Percentiles rank a stretch among this genome's conserved stretches.
Evolutionary conservation across 2,113 vertebrate genomes (phyloP).

Genomic region (Alces alces): DNA sequence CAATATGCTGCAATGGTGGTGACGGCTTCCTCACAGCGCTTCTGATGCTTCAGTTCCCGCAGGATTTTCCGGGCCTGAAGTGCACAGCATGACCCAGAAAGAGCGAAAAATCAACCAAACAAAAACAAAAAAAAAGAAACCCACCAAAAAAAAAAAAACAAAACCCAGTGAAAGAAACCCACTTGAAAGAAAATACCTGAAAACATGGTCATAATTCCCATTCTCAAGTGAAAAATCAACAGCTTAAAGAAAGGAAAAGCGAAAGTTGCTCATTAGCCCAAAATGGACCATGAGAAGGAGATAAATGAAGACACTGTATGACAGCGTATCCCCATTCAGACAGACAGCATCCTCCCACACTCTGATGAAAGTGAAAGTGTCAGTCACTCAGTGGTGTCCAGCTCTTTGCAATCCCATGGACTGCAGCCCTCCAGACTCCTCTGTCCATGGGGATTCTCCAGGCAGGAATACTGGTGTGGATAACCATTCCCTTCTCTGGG

Average conservation of each 20-base stretch:
- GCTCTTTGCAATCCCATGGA: neutral
- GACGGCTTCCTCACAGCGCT: slow-evolving; percentile 91
- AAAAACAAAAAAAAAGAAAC: neutral
- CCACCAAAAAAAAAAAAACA: no score
- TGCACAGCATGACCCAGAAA: neutral
- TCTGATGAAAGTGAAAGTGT: neutral
- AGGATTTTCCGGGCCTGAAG: slow-evolving; percentile 91
- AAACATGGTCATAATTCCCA: accelerated
- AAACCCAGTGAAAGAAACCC: neutral
- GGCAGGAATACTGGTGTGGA: neutral
- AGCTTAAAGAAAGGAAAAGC: neutral
- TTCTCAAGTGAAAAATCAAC: neutral
- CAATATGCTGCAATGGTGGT: slow-evolving; percentile 95
- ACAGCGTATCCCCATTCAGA: no score
- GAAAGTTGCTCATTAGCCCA: neutral
- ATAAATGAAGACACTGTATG: accelerated
- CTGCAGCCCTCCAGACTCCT: neutral
- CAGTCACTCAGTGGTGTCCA: neutral
- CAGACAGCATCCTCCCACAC: neutral
- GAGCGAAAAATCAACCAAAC: neutral
- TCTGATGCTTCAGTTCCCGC: slow-evolving; percentile 93
- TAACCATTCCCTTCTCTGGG: neutral
- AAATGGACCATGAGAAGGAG: neutral
- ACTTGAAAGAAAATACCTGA: neutral
- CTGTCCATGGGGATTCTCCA: neutral